A percentile compares a stretch with the other conserved stretches of the same genome.
These are phyloP conservation scores for Vipera latastei DNA, from an alignment of 2,797 vertebrate species.

Conservation along the genomic window DNA sequence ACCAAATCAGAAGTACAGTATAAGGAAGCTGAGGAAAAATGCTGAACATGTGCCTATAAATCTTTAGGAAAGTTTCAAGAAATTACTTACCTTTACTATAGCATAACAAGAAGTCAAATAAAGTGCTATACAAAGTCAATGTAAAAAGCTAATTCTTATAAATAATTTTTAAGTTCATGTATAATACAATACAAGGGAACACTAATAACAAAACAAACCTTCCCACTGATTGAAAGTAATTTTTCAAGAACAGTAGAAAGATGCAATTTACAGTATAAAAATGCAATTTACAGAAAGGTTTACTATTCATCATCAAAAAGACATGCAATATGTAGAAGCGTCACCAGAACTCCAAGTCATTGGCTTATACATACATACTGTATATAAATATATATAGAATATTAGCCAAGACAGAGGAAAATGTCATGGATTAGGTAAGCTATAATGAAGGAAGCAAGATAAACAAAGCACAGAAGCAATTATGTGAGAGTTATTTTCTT, in stretches of 20 bases:
- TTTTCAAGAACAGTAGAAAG: slow-evolving; percentile 55
- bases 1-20: neutral
- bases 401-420: slow-evolving; percentile 59
- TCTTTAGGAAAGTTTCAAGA: slow-evolving; percentile 73
- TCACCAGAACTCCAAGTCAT: slow-evolving; percentile 62
- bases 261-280: slow-evolving; percentile 53
- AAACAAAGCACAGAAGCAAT: slow-evolving; percentile 70
- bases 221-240: slow-evolving; percentile 54
- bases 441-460: slow-evolving; percentile 75
- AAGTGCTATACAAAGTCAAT: slow-evolving; percentile 68
- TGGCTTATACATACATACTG: slow-evolving; percentile 11
- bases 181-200: slow-evolving; percentile 62
- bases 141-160: slow-evolving; percentile 74
- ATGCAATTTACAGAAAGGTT: slow-evolving; percentile 60
- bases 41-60: slow-evolving; percentile 60
- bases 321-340: slow-evolving; percentile 75
- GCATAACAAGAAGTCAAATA: slow-evolving; percentile 75
- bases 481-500: slow-evolving; percentile 54
- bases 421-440: slow-evolving; percentile 68
- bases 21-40: slow-evolving; percentile 35
- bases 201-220: slow-evolving; percentile 63
- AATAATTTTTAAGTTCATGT: slow-evolving; percentile 66
- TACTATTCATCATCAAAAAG: slow-evolving; percentile 55
- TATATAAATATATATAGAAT: slow-evolving; percentile 30
- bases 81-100: slow-evolving; percentile 78